Conservation (phyloP, 2,888 invertebrate species). For the Andrena minutula region DNA sequence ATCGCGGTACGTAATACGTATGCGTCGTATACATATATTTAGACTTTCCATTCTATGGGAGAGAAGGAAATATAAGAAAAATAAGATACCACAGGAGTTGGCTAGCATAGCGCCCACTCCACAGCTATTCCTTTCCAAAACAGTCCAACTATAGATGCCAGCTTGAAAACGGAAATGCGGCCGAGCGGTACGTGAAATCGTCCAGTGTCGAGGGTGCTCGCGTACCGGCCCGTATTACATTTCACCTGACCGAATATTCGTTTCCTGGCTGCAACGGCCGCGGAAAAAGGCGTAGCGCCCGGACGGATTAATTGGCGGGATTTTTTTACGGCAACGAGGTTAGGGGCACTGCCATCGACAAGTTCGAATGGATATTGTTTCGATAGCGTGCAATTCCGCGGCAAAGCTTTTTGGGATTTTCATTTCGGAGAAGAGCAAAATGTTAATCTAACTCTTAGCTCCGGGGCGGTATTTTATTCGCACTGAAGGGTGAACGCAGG, state of each 20-base stretch:
- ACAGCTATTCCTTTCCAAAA: background rate
- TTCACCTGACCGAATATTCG: constrained; percentile 28
- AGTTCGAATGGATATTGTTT: background rate
- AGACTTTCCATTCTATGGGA: too few relatives aligned
- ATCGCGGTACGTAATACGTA: too few relatives aligned
- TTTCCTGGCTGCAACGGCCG: background rate
- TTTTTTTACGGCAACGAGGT: background rate
- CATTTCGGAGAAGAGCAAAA: background rate
- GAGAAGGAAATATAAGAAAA: too few relatives aligned
- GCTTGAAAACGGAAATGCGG: background rate
- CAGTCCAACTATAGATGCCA: background rate
- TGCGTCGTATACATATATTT: too few relatives aligned
- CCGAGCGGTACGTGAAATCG: constrained; percentile 6
- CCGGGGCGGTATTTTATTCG: background rate
- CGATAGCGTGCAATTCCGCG: background rate
- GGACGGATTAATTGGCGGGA: constrained; percentile 23
- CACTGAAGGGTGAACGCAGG: background rate
- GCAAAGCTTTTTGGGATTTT: constrained; percentile 6
- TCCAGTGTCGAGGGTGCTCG: background rate
- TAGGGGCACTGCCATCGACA: background rate
- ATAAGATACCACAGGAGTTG: too few relatives aligned
- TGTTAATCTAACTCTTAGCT: too few relatives aligned
- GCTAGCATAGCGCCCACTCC: too few relatives aligned
- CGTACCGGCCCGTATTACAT: constrained; percentile 22
- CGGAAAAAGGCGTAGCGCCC: constrained; percentile 13